Evolutionary conservation across 2,888 invertebrate species (phyloP), one percentile per base, ranked within the genome.

Genomic region (Callyntrura guangdongensis): DNA sequence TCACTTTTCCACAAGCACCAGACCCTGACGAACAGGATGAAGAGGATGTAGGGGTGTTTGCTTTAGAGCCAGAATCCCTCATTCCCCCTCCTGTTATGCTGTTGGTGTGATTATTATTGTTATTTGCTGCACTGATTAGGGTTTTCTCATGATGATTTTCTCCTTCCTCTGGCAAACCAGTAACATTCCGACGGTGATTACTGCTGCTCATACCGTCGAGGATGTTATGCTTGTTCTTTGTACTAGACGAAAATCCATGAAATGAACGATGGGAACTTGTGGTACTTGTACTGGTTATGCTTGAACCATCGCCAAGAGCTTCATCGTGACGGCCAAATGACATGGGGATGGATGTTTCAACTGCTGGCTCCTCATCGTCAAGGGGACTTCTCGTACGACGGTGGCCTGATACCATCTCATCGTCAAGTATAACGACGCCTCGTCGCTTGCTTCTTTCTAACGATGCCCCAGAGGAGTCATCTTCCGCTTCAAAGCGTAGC

Each of bases 1-100:
- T 94, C 53, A 94, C 93, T 91, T 93, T 93, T 53, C 94, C 94
- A 89, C 92, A 93, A 53, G 91, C 91, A 67, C 90, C 90, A 86
- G 91, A 91, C 69, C 91, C 91, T 91, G 89, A 90, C 81, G 92
- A 89, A 67, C 90, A 84, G 90, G 93, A 92, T 72, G 91, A 91
- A 61, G 91, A 91, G 77, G 92, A 92, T 74, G 91, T 92, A 61
- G 92, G 92, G 17, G 92, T 92, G 89, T 85, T 90, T 14, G 91
- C 92, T 90, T 92, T 89, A 74, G 89, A 88, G 83, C 90, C 90
- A 59, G 86, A 85, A 56, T 90, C 90, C 82, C 86, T 20, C 22
- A 77, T 56, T 25, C 61, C 67, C n/a, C 86, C 90, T 53, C 69
- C 79, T 77, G 64, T 53, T 59, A 53, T 27, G 64, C 64, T 64